A percentile compares a stretch with the other conserved stretches of the same genome.
These are phyloP conservation scores for Peribatodes rhomboidaria DNA, from an alignment of 2,888 invertebrate genomes.

Conservation along the genomic window DNA sequence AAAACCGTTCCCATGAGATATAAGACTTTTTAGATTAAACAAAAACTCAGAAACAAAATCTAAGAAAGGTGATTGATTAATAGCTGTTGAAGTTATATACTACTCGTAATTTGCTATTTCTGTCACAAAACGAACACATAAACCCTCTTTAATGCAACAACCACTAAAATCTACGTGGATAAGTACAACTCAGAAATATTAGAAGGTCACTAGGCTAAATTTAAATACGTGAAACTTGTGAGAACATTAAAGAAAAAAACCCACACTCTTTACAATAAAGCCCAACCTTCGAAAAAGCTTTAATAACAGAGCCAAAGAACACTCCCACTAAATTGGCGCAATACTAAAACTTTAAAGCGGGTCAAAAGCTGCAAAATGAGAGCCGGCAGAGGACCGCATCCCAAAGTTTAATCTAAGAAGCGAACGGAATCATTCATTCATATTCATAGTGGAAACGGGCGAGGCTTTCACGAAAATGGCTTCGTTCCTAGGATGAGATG, in stretches of 20 bases:
- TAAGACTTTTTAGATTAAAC: conserved; percentile 19
- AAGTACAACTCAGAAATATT: too few relatives aligned
- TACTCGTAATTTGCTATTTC: too few relatives aligned
- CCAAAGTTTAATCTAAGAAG: conserved; percentile 80
- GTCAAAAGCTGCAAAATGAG: conserved; percentile 42
- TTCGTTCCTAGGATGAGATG: conserved; percentile 80
- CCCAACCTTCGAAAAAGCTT: not conserved
- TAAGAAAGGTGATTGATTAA: not conserved
- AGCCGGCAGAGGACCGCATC: conserved; percentile 55
- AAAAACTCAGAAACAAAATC: not conserved
- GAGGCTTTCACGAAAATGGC: conserved; percentile 84
- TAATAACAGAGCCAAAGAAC: not conserved
- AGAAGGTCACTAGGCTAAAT: too few relatives aligned
- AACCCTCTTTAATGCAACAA: too few relatives aligned
- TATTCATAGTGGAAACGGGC: conserved; percentile 80
- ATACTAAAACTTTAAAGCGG: conserved; percentile 43
- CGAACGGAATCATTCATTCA: conserved; percentile 82
- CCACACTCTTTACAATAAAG: not conserved
- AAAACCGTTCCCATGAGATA: conserved; percentile 40
- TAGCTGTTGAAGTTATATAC: too few relatives aligned
- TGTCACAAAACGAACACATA: too few relatives aligned
- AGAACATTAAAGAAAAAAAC: too few relatives aligned
- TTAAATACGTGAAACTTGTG: too few relatives aligned
- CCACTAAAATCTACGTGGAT: too few relatives aligned
- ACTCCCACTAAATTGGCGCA: conserved; percentile 27